phyloP scores from a whole-genome alignment of 2,797 vertebrate species.

The Rhadinocentrus ornatus region DNA sequence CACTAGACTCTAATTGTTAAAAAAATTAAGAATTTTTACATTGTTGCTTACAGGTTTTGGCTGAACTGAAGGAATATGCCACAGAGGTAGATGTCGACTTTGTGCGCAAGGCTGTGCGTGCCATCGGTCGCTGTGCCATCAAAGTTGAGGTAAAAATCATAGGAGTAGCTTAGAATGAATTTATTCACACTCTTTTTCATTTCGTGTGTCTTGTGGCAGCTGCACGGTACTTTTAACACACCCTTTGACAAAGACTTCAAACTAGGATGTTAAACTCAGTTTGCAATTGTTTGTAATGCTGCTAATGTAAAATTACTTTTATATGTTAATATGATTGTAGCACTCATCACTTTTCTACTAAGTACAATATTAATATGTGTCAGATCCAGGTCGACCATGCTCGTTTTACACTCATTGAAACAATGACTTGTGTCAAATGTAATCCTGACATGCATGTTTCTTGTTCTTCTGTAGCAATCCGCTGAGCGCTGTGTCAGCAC shows the following conservation, averaged over 20 bases:
- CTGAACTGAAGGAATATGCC: conserved; percentile 96
- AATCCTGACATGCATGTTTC: not conserved
- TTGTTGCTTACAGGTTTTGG: conserved; percentile 88
- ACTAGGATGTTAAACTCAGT: no score
- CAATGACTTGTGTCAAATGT: not conserved
- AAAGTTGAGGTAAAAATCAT: conserved; percentile 92
- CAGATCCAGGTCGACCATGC: no score
- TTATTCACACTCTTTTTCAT: no score
- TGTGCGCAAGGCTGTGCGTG: conserved; percentile 94
- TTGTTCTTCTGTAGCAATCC: conserved; percentile 86
- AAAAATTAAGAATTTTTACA: not conserved
- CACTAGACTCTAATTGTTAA: not conserved
- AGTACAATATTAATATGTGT: no score
- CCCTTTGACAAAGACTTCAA: no score
- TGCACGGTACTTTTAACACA: no score
- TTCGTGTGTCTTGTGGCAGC: no score
- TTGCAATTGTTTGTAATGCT: no score
- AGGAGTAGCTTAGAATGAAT: no score
- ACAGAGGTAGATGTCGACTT: conserved; percentile 99
- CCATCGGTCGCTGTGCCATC: conserved; percentile 97
- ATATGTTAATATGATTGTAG: no score
- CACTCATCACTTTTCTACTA: no score
- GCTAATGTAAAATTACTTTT: no score
- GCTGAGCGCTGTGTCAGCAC: conserved; percentile 97
- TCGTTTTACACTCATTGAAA: not conserved